A percentile compares a stretch with the other conserved stretches of the same genome.
These are phyloP conservation scores for Danio aesculapii DNA, from an alignment of 2,797 vertebrate species.

Conservation along the genomic window DNA sequence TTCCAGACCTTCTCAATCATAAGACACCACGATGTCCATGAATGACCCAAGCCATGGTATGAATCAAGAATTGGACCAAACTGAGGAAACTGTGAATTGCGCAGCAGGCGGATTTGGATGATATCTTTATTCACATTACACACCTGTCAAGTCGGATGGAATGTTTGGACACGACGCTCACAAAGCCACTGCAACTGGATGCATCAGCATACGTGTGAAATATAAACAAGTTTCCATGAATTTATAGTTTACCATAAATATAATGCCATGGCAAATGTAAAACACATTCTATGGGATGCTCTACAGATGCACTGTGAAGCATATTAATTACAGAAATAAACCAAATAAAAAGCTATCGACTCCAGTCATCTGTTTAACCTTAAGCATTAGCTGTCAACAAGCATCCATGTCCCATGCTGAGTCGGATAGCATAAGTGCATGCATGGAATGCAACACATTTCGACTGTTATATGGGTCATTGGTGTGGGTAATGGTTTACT, in stretches of 20 bases:
- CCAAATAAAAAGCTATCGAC: not conserved
- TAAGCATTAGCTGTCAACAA: conserved; percentile 11
- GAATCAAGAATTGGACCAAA: not conserved
- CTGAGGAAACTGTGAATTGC: not conserved
- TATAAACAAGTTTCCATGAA: not conserved
- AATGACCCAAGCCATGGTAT: not conserved
- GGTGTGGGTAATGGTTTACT: not conserved
- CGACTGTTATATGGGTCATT: not conserved
- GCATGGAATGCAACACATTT: not conserved
- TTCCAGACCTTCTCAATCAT: not conserved
- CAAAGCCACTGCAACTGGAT: not conserved
- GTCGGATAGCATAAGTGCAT: not conserved
- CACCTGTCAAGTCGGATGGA: not conserved
- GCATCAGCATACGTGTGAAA: not conserved
- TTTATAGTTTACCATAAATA: conserved; percentile 8
- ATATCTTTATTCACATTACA: not conserved
- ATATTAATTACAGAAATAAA: conserved; percentile 25
- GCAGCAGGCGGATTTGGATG: not conserved
- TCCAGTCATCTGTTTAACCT: not conserved
- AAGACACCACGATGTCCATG: not conserved
- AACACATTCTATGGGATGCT: conserved; percentile 11
- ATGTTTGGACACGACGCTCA: not conserved
- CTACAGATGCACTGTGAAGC: not conserved
- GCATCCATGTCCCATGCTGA: not conserved
- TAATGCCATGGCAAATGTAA: conserved; percentile 12